Evolutionary conservation across 2,797 vertebrate species (phyloP).

Genomic region (Cyprinodon diabolis): DNA sequence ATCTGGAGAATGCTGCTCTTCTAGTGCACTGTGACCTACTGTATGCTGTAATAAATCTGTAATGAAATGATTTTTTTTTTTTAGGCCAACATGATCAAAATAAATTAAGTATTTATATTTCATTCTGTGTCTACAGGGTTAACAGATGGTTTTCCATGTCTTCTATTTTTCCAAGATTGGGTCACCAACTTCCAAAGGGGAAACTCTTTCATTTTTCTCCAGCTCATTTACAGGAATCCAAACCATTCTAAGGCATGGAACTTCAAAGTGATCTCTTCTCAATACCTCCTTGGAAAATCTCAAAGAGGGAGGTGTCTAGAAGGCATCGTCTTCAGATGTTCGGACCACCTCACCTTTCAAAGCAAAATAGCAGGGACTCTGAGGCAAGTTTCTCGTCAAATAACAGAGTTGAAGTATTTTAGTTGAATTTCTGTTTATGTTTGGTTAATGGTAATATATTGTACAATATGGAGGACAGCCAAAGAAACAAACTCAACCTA

Average conservation of each 20-base stretch:
- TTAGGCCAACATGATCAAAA: conserved; percentile 83
- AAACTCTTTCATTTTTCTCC: neutral
- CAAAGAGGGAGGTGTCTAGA: neutral
- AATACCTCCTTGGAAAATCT: neutral
- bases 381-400: neutral
- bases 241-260: neutral
- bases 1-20: conserved; percentile 76
- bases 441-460: no score
- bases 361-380: neutral
- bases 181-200: neutral
- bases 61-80: conserved; percentile 69
- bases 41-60: conserved; percentile 75
- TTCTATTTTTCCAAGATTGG: neutral
- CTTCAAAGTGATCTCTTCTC: neutral
- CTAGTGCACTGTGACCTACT: conserved; percentile 76
- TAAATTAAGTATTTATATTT: conserved; percentile 77
- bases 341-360: neutral
- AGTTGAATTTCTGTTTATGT: no score
- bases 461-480: neutral
- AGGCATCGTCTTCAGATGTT: neutral
- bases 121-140: neutral
- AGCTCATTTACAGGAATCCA: neutral
- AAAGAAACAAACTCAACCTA: neutral
- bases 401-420: neutral
- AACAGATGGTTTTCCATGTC: neutral